Evolutionary conservation across 2,113 vertebrate genomes (phyloP).

Genomic region (Brevimyrus niger): DNA sequence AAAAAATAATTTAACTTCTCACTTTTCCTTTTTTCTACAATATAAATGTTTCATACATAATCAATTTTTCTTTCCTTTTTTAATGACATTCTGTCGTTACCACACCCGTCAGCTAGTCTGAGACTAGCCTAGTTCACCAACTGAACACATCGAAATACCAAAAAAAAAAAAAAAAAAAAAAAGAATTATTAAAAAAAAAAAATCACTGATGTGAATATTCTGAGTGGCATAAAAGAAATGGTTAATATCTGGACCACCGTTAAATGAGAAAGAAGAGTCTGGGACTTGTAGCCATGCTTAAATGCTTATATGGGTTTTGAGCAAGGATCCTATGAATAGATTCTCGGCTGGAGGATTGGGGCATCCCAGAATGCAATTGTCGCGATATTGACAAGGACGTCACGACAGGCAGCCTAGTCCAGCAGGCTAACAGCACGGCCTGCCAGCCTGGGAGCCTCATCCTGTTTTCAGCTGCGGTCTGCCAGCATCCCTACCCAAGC

Average conservation of each 20-base stretch:
- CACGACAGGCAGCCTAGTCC: background rate
- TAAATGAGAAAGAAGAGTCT: background rate
- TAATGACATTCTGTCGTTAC: background rate
- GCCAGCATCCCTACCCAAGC: conserved; percentile 47
- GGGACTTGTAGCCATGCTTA: background rate
- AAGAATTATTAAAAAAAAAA: background rate
- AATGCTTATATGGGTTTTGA: background rate
- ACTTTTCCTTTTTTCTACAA: conserved; percentile 50
- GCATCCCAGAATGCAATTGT: background rate
- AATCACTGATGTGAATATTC: conserved; percentile 8
- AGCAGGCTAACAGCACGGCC: conserved; percentile 30
- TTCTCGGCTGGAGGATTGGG: too few relatives aligned
- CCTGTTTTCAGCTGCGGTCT: conserved; percentile 42
- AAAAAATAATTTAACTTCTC: conserved; percentile 67
- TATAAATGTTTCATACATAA: conserved; percentile 58
- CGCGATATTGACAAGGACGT: background rate
- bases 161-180: background rate
- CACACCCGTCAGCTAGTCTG: background rate
- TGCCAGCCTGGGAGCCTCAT: conserved; percentile 20
- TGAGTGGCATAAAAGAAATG: background rate
- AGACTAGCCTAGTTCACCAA: background rate
- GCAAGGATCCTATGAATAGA: background rate
- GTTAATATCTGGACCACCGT: background rate
- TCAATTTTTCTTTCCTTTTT: conserved; percentile 27
- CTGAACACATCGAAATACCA: background rate